phyloP scores from a whole-genome alignment of 2,113 vertebrate genomes.

The Galeopterus variegatus region DNA sequence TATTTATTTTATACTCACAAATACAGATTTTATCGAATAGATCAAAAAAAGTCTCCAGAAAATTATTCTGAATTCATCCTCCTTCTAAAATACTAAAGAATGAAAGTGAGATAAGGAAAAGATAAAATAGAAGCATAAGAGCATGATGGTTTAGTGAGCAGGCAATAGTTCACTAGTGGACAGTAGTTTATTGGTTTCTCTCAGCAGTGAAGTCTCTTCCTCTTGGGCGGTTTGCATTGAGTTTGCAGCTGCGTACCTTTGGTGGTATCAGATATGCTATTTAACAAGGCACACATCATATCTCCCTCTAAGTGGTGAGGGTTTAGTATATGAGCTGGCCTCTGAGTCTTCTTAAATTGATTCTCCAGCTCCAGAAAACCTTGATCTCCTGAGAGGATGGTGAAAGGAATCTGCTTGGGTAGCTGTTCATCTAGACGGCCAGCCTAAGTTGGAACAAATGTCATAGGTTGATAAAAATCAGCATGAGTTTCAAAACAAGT shows the following conservation, averaged over 20 bases:
- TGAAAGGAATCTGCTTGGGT: constrained; percentile 93
- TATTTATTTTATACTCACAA: constrained; percentile 41
- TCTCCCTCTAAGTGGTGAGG: constrained; percentile 92
- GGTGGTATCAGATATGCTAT: constrained; percentile 92
- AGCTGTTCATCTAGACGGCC: constrained; percentile 91
- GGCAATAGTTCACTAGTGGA: constrained; percentile 40
- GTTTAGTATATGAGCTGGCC: constrained; percentile 89
- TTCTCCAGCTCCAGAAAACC: constrained; percentile 91
- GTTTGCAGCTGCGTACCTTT: constrained; percentile 89
- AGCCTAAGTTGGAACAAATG: constrained; percentile 85
- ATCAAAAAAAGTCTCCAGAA: neutral
- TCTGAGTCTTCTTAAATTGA: constrained; percentile 92
- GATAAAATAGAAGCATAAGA: neutral
- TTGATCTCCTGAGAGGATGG: constrained; percentile 92
- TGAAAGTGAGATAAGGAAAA: neutral
- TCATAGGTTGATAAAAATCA: constrained; percentile 51
- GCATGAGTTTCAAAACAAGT: constrained; percentile 59
- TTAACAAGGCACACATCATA: constrained; percentile 92
- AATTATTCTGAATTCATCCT: constrained; percentile 42
- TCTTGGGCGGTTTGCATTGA: constrained; percentile 74
- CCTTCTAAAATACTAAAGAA: constrained; percentile 43
- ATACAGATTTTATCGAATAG: constrained; percentile 19
- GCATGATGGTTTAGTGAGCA: neutral
- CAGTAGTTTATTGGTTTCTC: constrained; percentile 81
- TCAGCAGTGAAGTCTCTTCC: constrained; percentile 67